phyloP scores from a whole-genome alignment of 2,797 vertebrate species.

The Florisuga fusca region DNA sequence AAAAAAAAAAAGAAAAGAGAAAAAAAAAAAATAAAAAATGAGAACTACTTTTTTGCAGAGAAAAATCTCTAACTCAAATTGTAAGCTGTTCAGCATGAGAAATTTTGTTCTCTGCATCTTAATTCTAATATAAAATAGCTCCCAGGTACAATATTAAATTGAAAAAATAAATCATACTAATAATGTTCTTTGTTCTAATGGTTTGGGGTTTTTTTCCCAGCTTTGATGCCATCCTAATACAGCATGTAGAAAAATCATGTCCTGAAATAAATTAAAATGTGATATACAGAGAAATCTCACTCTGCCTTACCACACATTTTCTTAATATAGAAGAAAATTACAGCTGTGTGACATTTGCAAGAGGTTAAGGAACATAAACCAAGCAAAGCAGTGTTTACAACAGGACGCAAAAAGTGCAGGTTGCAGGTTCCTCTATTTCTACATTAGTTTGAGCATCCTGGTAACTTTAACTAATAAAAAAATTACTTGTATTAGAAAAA shows the following conservation, averaged over 20 bases:
- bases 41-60: not conserved
- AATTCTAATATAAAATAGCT: not conserved
- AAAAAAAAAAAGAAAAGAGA: no score
- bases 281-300: not conserved
- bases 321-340: not conserved
- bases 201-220: not conserved
- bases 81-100: not conserved
- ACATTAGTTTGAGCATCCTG: not conserved
- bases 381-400: accelerated
- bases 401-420: not conserved
- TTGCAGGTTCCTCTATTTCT: not conserved
- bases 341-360: not conserved
- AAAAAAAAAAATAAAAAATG: not conserved
- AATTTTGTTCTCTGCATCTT: not conserved
- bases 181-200: not conserved
- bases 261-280: not conserved
- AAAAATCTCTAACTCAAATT: not conserved
- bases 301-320: not conserved
- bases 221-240: not conserved
- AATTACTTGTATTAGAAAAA: not conserved
- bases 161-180: not conserved
- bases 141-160: not conserved
- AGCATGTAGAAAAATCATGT: not conserved
- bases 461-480: not conserved
- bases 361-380: not conserved